Percentiles rank a stretch among this genome's conserved stretches.
Conservation (phyloP, 2,797 vertebrate genomes). For the Nannoperca australis region DNA sequence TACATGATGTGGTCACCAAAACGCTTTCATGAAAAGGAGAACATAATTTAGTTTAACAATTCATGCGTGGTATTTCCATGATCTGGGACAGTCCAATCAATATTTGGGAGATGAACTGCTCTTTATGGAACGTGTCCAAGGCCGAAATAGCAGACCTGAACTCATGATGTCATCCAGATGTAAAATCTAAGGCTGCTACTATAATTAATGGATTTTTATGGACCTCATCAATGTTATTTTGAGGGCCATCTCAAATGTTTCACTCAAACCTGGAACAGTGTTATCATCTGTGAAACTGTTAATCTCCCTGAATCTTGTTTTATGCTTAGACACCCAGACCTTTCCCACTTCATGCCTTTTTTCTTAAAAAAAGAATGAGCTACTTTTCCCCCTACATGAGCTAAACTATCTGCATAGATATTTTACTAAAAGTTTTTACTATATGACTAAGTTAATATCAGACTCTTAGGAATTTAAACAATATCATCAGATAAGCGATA, state of each 20-base stretch:
- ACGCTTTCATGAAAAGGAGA: constrained; percentile 17
- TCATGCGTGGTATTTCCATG: constrained; percentile 41
- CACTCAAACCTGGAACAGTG: constrained; percentile 12
- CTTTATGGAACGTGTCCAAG: constrained; percentile 58
- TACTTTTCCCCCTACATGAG: neutral
- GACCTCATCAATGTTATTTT: constrained; percentile 21
- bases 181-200: constrained; percentile 40
- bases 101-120: constrained; percentile 52
- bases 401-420: neutral
- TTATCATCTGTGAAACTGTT: neutral
- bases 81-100: constrained; percentile 54
- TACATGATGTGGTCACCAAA: constrained; percentile 7
- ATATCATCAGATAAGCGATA: neutral
- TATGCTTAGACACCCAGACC: neutral
- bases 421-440: constrained; percentile 6
- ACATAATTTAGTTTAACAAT: too few species aligned
- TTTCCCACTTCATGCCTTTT: neutral
- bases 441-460: neutral
- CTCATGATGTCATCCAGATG: constrained; percentile 70
- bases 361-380: constrained; percentile 10
- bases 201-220: constrained; percentile 25
- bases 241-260: constrained; percentile 33
- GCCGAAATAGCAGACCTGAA: constrained; percentile 43
- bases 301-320: neutral
- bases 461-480: neutral